These are phyloP conservation scores for Drosophila villosipedis DNA, from an alignment of 2,888 invertebrate species.

Conservation along the genomic window DNA sequence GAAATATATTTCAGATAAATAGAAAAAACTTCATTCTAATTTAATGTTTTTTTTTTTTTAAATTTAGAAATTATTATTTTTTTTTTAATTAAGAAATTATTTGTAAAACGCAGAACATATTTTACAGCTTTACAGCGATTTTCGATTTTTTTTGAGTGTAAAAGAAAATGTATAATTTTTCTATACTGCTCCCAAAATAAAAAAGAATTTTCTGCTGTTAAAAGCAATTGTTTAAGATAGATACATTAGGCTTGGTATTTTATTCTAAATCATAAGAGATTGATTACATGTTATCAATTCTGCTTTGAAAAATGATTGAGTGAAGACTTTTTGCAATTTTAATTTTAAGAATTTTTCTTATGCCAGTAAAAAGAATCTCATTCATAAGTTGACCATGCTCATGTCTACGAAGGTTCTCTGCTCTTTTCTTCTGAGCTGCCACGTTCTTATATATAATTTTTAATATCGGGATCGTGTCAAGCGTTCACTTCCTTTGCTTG, in stretches of 20 bases:
- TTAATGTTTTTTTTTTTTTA: neutral
- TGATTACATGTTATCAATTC: neutral
- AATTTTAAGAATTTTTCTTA: neutral
- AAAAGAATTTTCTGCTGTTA: neutral
- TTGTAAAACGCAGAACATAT: neutral
- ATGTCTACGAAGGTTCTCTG: neutral
- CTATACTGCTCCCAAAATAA: neutral
- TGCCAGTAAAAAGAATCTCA: neutral
- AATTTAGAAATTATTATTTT: neutral
- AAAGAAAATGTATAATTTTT: constrained; percentile 14
- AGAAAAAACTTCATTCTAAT: neutral
- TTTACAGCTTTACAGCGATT: neutral
- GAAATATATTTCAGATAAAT: neutral
- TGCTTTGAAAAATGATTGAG: neutral
- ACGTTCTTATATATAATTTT: constrained; percentile 1
- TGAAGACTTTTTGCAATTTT: neutral
- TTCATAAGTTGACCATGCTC: neutral
- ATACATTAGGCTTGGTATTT: neutral
- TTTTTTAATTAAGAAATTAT: neutral
- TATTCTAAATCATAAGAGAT: neutral
- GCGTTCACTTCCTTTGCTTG: constrained; percentile 47
- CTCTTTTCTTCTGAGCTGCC: neutral
- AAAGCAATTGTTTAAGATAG: neutral
- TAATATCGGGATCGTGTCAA: constrained; percentile 35
- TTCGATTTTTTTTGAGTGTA: neutral